These are phyloP conservation scores for Sebastes miniatus DNA, from an alignment of 2,797 vertebrate species.

Conservation along the genomic window DNA sequence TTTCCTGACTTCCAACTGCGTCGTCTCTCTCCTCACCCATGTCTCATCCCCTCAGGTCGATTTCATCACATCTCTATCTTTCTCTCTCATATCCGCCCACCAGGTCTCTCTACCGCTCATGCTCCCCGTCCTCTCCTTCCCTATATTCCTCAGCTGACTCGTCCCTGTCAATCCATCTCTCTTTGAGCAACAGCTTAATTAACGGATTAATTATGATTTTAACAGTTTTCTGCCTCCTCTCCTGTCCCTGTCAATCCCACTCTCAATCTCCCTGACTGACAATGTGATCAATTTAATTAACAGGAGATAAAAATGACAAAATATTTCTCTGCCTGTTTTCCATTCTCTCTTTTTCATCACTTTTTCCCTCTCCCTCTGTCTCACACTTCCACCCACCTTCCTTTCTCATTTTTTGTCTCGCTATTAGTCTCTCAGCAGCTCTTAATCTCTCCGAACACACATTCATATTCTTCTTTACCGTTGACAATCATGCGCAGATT, in stretches of 20 bases:
- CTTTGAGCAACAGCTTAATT: slow-evolving; percentile 35
- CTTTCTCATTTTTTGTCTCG: slow-evolving; percentile 18
- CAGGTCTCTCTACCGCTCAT: slow-evolving; percentile 40
- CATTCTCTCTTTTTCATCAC: slow-evolving; percentile 23
- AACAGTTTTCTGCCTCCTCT: background rate
- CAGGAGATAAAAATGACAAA: slow-evolving; percentile 18
- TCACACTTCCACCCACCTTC: slow-evolving; percentile 68
- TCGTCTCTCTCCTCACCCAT: background rate
- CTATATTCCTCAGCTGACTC: background rate
- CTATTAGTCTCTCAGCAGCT: slow-evolving; percentile 34
- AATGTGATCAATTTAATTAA: slow-evolving; percentile 50
- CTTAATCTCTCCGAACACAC: slow-evolving; percentile 26
- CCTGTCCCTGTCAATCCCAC: slow-evolving; percentile 10
- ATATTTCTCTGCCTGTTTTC: slow-evolving; percentile 23
- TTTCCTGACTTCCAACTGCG: background rate
- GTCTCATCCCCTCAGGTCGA: slow-evolving; percentile 31
- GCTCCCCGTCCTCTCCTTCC: slow-evolving; percentile 14
- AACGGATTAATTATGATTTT: slow-evolving; percentile 41
- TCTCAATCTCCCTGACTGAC: slow-evolving; percentile 31
- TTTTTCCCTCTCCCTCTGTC: slow-evolving; percentile 51
- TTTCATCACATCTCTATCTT: slow-evolving; percentile 40
- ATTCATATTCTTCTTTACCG: slow-evolving; percentile 4
- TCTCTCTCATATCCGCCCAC: slow-evolving; percentile 45
- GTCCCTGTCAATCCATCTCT: slow-evolving; percentile 37
- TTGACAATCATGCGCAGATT: slow-evolving; percentile 6